Evolutionary conservation across 2,113 vertebrate genomes (phyloP), one percentile per base, ranked within the genome.

Genomic region (Pachycephala philippinensis): DNA sequence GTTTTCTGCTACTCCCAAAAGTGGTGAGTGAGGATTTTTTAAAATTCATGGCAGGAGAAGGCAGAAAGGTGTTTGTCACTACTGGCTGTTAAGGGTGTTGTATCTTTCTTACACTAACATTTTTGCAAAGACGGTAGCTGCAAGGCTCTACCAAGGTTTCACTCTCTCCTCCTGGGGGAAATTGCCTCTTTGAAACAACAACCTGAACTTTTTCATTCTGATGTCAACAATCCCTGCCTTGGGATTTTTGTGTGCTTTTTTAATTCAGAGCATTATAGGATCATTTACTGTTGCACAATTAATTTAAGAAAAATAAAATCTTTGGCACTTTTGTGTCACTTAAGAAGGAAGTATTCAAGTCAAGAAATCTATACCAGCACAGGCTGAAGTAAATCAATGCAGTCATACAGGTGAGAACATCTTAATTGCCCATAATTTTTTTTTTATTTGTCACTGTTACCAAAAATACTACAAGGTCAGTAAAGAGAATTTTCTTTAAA

Each of bases 71-170:
- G 19, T 45, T 37, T 23, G 12, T 60, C 37, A 54, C 15, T 61
- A 13, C 3, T 44, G 35, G 4, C 15, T 57, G 3, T 7, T 76
- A 49, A 42, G 15, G 12, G 4, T 0, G 0, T 60, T 0, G 0
- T 60, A n/a, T 26, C 15, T 72, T 53, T 70, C 49, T 31, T 33
- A 30, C 0, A 6, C 4, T 65, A 71, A 64, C 13, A 22, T 15
- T 81, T 57, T 66, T 19, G 8, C 3, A 1, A n/a, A 57, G 26
- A 57, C 2, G 2, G 6, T 56, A 80, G 28, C 11, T 89, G 42
- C 31, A 69, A 76, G 49, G 27, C 11, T 44, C 21, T 57, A 15
- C 10, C 3, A 10, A 76, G 33, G 19, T 56, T 79, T 63, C 19
- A 24, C 5, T 76, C 11, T 40, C 20, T 56, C 71, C 11, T 79